Evolutionary conservation across 2,113 vertebrate species (phyloP), one percentile per base, ranked within the genome.

Genomic region (Tricholaema leucomelas): DNA sequence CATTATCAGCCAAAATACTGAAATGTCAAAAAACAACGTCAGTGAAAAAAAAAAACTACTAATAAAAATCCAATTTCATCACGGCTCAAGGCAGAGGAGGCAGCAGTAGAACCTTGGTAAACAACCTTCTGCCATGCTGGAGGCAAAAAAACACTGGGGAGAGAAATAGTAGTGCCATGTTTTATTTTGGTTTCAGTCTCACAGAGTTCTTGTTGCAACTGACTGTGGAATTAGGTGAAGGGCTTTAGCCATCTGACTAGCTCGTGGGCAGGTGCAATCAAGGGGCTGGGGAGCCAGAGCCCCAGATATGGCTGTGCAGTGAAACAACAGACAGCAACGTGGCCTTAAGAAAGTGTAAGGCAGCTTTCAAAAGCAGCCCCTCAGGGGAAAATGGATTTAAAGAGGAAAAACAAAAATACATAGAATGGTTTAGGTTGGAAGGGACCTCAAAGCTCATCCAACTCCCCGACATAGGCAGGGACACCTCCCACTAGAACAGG

Each of bases 21-120:
- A 93, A 94, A 93, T 91, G 91, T 73, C 94, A 96, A 86, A 88
- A 88, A 88, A n/a, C 67, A 88, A 93, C 16, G 27, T 95, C 86
- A 93, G 63, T 87, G 55, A 92, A 88, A n/a, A n/a, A 88, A 92
- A 88, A n/a, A n/a, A 88, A 52, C 77, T n/a, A 56, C 52, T 76
- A 87, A 87, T 80, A 94, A 90, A 90, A 94, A 88, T 70, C 44
- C 69, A 81, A 75, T 92, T 93, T 84, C 36, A 11, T 36, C 58
- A 79, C 63, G 71, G 60, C 36, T 88, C 28, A 67, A 63, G 67
- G n/a, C 91, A 93, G 59, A 73, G 50, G 36, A 93, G 44, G 85
- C 71, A 93, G 81, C 31, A 93, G 70, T 94, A 92, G 95, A 95
- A 92, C 33, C 35, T 52, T 50, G n/a, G 71, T 92, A 91, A 95